phyloP scores from a whole-genome alignment of 2,113 vertebrate species.

The Cryptomyrus ogoouensis region DNA sequence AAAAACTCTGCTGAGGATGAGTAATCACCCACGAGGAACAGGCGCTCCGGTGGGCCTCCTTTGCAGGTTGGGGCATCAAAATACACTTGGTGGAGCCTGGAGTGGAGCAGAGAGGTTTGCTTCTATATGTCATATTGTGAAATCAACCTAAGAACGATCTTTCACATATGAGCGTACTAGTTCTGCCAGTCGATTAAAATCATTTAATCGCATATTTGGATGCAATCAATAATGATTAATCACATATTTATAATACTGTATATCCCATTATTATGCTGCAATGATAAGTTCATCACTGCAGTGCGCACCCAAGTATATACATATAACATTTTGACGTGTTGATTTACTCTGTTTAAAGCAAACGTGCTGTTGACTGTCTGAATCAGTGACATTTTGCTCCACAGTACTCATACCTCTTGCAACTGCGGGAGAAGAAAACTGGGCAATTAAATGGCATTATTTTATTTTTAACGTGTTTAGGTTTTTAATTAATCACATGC shows the following conservation, averaged over 20 bases:
- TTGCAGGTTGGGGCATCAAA: conserved; percentile 76
- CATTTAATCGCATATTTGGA: not conserved
- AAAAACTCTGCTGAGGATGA: conserved; percentile 90
- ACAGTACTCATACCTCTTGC: not conserved
- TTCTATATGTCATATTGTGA: not conserved
- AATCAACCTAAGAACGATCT: not conserved
- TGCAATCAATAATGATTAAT: not conserved
- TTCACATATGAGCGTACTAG: not conserved
- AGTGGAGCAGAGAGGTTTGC: not conserved
- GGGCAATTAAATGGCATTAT: not conserved
- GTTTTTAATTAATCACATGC: not conserved
- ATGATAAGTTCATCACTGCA: not conserved
- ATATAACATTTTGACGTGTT: not conserved
- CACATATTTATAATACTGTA: not conserved
- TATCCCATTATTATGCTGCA: not conserved
- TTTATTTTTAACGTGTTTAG: not conserved
- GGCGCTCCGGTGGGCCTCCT: conserved; percentile 48
- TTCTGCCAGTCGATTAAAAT: not conserved
- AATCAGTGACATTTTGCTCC: not conserved
- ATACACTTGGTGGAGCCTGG: conserved; percentile 85
- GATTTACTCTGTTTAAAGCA: not conserved
- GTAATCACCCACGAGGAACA: conserved; percentile 79
- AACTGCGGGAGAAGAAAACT: not conserved
- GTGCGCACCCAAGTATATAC: not conserved
- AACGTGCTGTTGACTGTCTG: not conserved